These are phyloP conservation scores for Erpobdella octoculata DNA, from an alignment of 2,888 invertebrate genomes.

Conservation along the genomic window DNA sequence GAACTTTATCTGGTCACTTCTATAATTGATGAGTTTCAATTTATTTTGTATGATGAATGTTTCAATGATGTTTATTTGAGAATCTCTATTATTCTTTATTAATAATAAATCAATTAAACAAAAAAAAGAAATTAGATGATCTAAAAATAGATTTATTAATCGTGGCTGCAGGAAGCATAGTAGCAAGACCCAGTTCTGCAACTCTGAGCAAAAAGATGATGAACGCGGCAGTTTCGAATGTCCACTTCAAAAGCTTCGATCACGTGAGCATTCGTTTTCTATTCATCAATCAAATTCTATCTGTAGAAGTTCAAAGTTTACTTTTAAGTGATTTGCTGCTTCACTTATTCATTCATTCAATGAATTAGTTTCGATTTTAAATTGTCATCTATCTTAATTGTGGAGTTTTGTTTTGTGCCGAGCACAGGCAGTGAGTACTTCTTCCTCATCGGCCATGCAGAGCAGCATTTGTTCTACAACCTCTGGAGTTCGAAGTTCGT, in stretches of 20 bases:
- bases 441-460: neutral
- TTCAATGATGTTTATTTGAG: too few relatives aligned
- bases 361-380: neutral
- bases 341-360: neutral
- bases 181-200: slow-evolving; percentile 14
- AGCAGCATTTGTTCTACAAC: slow-evolving; percentile 13
- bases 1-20: too few relatives aligned
- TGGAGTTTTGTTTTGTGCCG: too few relatives aligned
- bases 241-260: neutral
- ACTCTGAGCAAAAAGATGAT: slow-evolving; percentile 16
- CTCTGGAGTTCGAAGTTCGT: slow-evolving; percentile 4
- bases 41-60: too few relatives aligned
- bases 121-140: too few relatives aligned
- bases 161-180: neutral
- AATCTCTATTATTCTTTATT: too few relatives aligned
- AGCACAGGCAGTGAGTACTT: neutral
- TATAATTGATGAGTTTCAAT: too few relatives aligned
- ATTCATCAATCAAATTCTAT: too few relatives aligned
- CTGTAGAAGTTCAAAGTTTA: neutral
- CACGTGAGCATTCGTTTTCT: neutral
- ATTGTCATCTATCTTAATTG: too few relatives aligned
- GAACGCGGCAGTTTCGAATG: neutral
- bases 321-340: too few relatives aligned
- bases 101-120: too few relatives aligned
- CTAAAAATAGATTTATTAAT: too few relatives aligned